A percentile compares a stretch with the other conserved stretches of the same genome.
These are phyloP conservation scores for Symphodus melops DNA, from an alignment of 2,113 vertebrate species.

Conservation along the genomic window DNA sequence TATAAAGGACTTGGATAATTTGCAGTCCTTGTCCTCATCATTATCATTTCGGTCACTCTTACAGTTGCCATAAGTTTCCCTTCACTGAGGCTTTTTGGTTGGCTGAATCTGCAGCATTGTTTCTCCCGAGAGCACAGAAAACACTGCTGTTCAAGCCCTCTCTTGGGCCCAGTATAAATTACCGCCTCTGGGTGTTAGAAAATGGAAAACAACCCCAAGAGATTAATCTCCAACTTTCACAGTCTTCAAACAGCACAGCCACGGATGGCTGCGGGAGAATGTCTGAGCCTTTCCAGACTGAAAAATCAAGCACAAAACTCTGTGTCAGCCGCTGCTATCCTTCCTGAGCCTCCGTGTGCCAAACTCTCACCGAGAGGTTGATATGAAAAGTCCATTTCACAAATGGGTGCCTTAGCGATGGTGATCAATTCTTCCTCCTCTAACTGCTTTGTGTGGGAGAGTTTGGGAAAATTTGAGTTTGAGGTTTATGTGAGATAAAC, in stretches of 20 bases:
- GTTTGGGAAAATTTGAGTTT: constrained; percentile 10
- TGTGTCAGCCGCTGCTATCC: constrained; percentile 49
- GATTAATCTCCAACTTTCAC: constrained; percentile 69
- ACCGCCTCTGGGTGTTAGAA: constrained; percentile 40
- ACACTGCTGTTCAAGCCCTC: constrained; percentile 24
- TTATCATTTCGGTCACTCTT: constrained; percentile 7
- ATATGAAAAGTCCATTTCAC: constrained; percentile 71
- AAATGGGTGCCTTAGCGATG: constrained; percentile 57
- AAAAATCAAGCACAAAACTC: constrained; percentile 58
- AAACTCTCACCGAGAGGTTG: constrained; percentile 39
- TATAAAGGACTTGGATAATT: no score
- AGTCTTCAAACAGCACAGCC: constrained; percentile 35
- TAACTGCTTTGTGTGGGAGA: constrained; percentile 7
- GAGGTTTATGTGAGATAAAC: constrained; percentile 40
- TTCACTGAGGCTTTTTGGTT: constrained; percentile 12
- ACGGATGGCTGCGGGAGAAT: constrained; percentile 38
- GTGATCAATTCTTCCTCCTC: constrained; percentile 53
- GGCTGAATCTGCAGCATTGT: constrained; percentile 31
- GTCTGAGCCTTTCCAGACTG: constrained; percentile 44
- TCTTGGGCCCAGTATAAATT: constrained; percentile 54
- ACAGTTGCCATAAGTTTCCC: constrained; percentile 21
- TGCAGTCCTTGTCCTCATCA: neutral
- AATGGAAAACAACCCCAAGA: constrained; percentile 59
- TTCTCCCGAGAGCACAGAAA: constrained; percentile 35
- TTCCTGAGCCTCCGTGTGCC: constrained; percentile 29